Evolutionary conservation across 2,888 invertebrate species (phyloP).

Genomic region (Chalcosyrphus nemorum): DNA sequence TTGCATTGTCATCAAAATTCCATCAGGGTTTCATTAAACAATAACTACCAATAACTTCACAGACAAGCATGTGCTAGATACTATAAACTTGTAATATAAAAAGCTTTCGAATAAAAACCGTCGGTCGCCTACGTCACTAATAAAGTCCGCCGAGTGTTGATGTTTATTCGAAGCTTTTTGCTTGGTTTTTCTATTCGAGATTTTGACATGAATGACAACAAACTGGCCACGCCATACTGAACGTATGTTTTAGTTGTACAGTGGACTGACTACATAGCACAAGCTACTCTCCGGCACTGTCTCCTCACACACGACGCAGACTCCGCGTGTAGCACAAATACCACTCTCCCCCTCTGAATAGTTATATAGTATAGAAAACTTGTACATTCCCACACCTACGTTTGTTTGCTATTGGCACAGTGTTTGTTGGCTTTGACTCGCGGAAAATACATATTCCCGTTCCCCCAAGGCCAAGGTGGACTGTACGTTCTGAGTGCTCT

Average conservation of each 20-base stretch:
- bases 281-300: constrained; percentile 35
- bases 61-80: background rate
- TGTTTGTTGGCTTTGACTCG: constrained; percentile 56
- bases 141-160: constrained; percentile 32
- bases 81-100: background rate
- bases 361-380: constrained; percentile 34
- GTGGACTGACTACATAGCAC: constrained; percentile 57
- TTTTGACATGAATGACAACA: constrained; percentile 55
- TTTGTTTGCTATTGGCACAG: constrained; percentile 31
- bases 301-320: constrained; percentile 17
- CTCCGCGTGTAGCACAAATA: constrained; percentile 24
- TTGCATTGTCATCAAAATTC: background rate
- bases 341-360: background rate
- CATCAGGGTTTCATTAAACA: background rate
- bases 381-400: constrained; percentile 40
- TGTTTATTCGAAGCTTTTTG: constrained; percentile 40
- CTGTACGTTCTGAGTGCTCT: constrained; percentile 47
- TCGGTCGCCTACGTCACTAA: constrained; percentile 23
- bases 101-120: background rate
- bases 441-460: constrained; percentile 59
- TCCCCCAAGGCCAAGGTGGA: constrained; percentile 69
- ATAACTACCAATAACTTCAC: background rate
- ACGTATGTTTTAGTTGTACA: constrained; percentile 48
- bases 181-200: constrained; percentile 7
- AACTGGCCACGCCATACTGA: constrained; percentile 30